Evolutionary conservation across 2,113 vertebrate genomes (phyloP).

Genomic region (Onychostoma macrolepis): DNA sequence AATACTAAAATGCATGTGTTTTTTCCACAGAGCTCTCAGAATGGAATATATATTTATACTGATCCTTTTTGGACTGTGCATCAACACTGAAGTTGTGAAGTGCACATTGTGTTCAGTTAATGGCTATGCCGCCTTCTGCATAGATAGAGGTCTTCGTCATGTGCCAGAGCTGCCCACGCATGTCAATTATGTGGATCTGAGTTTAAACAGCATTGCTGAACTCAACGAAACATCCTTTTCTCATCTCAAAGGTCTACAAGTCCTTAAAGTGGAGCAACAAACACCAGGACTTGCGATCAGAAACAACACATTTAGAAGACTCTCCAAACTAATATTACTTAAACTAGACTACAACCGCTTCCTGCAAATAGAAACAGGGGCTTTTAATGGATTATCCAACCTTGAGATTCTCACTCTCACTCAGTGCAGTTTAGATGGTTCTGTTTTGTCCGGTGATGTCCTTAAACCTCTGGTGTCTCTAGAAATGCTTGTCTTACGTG

Average conservation of each 20-base stretch:
- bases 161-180: slow-evolving; percentile 76
- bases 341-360: slow-evolving; percentile 70
- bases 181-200: slow-evolving; percentile 73
- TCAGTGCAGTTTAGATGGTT: slow-evolving; percentile 69
- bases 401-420: slow-evolving; percentile 74
- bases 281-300: slow-evolving; percentile 64
- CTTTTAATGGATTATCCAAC: slow-evolving; percentile 79
- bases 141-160: slow-evolving; percentile 54
- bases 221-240: slow-evolving; percentile 76
- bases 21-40: slow-evolving; percentile 27
- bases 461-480: slow-evolving; percentile 81
- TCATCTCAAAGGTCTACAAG: slow-evolving; percentile 65
- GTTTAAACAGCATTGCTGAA: slow-evolving; percentile 73
- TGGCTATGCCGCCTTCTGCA: slow-evolving; percentile 59
- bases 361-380: slow-evolving; percentile 74
- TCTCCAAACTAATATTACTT: slow-evolving; percentile 75
- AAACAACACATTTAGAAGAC: slow-evolving; percentile 79
- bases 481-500: slow-evolving; percentile 74
- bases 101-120: slow-evolving; percentile 64
- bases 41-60: slow-evolving; percentile 1
- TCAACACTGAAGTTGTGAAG: slow-evolving; percentile 54
- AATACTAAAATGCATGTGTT: not conserved
- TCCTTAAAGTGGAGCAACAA: slow-evolving; percentile 76
- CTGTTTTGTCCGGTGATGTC: slow-evolving; percentile 76
- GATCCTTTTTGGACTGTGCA: slow-evolving; percentile 46